Base-by-base conservation (phyloP, 1,140 invertebrate genomes). In the Meloidogyne hapla region DNA sequence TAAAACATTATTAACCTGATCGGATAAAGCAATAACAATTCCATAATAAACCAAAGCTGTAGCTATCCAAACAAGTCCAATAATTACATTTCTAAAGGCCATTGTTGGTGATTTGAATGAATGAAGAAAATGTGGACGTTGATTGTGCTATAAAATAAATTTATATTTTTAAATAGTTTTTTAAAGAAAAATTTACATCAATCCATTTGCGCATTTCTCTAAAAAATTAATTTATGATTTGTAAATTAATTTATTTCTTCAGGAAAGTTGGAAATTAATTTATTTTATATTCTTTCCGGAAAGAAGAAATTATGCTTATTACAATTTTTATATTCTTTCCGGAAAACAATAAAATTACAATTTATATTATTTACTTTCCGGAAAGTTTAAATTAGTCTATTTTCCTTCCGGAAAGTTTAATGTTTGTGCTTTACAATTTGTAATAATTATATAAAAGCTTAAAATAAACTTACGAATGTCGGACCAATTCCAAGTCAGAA, bases 1-100 rank as follows among this genome's bases (percentile, higher is more conserved):
- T 18, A 25, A 18, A n/a, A n/a, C n/a, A n/a, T n/a, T n/a, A 6
- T 40, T 21, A 26, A 74, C 74, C 65, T 86, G 85, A 74, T 86
- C 84, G 1, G 85, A 87, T 15, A 86, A 76, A 23, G 85, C 85
- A 69, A 86, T 87, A 56, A 87, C 84, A 25, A 87, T 69, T 6
- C 84, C 84, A 68, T 86, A 86, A 69, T 86, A 86, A 15, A 79
- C 84, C 13, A 85, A 75, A 48, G 84, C 84, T 28, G 85, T 87
- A 12, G 84, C 83, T 42, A 86, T 82, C 85, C 84, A 86, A 64
- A 87, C 80, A 68, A 84, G 62, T 38, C 82, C 79, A 28, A 85
- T 74, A 26, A 87, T 83, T 1, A 80, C 26, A 56, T 82, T 87
- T 62, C 85, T 65, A 26, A 82, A 69, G 25, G 77, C 65, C 73